These are phyloP conservation scores for Brassicogethes aeneus DNA, from an alignment of 2,888 invertebrate genomes.

Conservation along the genomic window DNA sequence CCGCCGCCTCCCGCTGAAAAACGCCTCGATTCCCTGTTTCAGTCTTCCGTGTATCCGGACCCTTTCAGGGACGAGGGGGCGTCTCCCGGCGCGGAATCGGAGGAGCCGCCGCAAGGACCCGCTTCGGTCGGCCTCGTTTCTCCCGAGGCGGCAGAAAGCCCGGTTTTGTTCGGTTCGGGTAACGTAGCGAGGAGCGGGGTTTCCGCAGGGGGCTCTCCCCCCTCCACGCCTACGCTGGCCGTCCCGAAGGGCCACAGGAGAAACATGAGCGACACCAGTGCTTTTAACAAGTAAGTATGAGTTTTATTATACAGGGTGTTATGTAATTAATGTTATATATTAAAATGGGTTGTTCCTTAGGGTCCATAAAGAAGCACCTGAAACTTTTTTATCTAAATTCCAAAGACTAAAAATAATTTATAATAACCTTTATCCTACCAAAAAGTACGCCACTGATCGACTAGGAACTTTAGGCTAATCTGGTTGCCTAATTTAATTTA, in stretches of 20 bases:
- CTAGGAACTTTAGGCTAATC: too few species aligned
- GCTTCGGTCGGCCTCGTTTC: conserved; percentile 22
- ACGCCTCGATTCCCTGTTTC: conserved; percentile 51
- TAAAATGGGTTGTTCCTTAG: too few species aligned
- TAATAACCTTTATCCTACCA: too few species aligned
- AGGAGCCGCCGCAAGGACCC: conserved; percentile 40
- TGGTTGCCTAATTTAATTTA: too few species aligned
- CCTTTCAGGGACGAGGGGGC: conserved; percentile 53
- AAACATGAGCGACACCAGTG: conserved; percentile 77
- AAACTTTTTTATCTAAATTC: too few species aligned
- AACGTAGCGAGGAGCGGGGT: conserved; percentile 11
- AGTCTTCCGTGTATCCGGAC: conserved; percentile 59
- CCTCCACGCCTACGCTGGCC: conserved; percentile 35
- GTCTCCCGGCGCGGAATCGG: conserved; percentile 44
- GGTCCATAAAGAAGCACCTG: too few species aligned
- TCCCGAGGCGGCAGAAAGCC: conserved; percentile 28
- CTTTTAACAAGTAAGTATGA: conserved; percentile 62
- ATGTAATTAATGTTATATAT: background rate
- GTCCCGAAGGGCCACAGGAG: conserved; percentile 56
- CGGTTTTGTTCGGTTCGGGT: conserved; percentile 26
- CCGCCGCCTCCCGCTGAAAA: conserved; percentile 14
- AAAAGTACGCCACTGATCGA: too few species aligned
- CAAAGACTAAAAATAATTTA: too few species aligned
- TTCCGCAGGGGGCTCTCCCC: conserved; percentile 31
- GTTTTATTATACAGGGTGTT: background rate